Base-by-base conservation (phyloP, 2,888 invertebrate species). In the Galerucella nymphaeae region DNA sequence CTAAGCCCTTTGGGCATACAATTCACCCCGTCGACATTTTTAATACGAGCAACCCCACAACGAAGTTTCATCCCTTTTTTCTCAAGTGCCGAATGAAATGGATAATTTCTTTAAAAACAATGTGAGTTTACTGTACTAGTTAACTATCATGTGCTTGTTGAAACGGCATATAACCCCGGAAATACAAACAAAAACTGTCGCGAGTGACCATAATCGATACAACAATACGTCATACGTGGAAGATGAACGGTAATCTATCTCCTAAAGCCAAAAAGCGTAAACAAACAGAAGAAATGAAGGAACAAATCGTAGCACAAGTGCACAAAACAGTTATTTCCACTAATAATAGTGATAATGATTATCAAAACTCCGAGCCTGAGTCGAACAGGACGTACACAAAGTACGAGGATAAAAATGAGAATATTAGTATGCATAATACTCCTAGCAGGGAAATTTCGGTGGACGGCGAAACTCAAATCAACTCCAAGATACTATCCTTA, bases 391-490 rank as follows among this genome's bases (percentile, higher is more conserved):
- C 78, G 41, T 72, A 76, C 70, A 73, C 69, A 20, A 77, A 66
- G 58, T 73, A 72, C 72, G 84, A 85, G 38, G 84, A 84, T 73
- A 82, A 82, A 78, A 83, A 80, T 70, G 84, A 84, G 10, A 84
- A 83, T 73, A 80, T 81, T 66, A 82, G 80, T 71, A 76, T 80
- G 23, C 81, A 83, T 67, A 85, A 83, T 67, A 85, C 85, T n/a
- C 86, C 86, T 6, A 86, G 85, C 74, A 81, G 86, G 53, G 77
- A 78, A 14, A 68, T 78, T 10, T 90, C 90, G 0, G 84, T 90
- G 18, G 90, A 90, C 76, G 87, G 88, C 1, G 90, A 91, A 79
- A 81, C 89, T 30, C 90, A 90, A 61, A 91, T 91, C 53, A 91
- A 90, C 77, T 82, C 86, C 14, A 87, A 87, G 79, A 87, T 87